These are phyloP conservation scores for Poecilia latipinna DNA, from an alignment of 2,113 vertebrate genomes.

Conservation along the genomic window DNA sequence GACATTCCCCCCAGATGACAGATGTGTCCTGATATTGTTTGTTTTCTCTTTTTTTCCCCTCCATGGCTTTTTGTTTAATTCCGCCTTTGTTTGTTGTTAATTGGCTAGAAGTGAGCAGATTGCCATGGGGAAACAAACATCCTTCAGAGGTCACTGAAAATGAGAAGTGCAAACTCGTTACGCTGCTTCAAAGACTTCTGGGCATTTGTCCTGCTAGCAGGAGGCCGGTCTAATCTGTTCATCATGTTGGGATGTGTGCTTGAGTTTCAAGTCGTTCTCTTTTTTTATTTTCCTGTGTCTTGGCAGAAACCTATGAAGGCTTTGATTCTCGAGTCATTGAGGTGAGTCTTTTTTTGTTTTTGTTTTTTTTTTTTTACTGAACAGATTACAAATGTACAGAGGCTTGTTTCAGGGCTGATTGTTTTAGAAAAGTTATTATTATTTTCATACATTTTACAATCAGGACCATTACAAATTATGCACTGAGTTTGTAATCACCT, in stretches of 20 bases:
- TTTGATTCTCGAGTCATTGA: slow-evolving; percentile 93
- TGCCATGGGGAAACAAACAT: slow-evolving; percentile 34
- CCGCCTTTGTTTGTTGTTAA: slow-evolving; percentile 62
- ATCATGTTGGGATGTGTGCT: background rate
- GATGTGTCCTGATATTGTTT: background rate
- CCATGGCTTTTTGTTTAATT: slow-evolving; percentile 20
- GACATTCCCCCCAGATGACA: slow-evolving; percentile 34
- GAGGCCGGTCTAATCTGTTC: slow-evolving; percentile 42
- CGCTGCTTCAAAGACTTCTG: slow-evolving; percentile 39
- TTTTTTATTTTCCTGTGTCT: slow-evolving; percentile 18
- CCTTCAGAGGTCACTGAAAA: slow-evolving; percentile 63
- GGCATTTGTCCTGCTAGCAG: slow-evolving; percentile 40
- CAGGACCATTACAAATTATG: too few relatives aligned
- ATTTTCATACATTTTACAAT: too few relatives aligned
- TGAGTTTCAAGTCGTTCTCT: background rate
- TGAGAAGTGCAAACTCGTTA: slow-evolving; percentile 43
- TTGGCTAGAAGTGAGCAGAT: slow-evolving; percentile 51
- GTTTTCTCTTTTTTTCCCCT: slow-evolving; percentile 3
- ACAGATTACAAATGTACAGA: background rate
- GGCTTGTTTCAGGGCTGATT: background rate
- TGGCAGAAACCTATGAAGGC: slow-evolving; percentile 89
- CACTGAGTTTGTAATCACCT: too few relatives aligned
- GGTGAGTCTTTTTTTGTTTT: slow-evolving; percentile 78
- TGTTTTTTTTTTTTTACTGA: background rate
- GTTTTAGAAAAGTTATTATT: background rate